Evolutionary conservation across 2,888 invertebrate genomes (phyloP).

Genomic region (Cantharis rufa): DNA sequence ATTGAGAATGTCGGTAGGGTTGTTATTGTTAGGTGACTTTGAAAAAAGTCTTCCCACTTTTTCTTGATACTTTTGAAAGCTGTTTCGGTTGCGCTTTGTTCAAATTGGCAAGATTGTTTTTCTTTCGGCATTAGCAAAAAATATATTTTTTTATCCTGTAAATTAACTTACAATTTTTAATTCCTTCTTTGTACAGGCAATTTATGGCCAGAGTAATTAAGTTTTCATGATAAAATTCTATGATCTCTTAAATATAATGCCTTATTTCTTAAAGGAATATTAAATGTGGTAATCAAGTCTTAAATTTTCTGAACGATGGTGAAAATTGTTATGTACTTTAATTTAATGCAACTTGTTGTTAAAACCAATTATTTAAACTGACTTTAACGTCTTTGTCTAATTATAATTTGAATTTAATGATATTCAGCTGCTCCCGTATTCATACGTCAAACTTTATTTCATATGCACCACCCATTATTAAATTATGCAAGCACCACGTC

Average conservation of each 20-base stretch:
- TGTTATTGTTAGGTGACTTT: conserved; percentile 18
- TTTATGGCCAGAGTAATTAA: neutral
- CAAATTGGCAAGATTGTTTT: neutral
- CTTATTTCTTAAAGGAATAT: neutral
- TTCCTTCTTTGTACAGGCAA: neutral
- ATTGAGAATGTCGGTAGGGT: conserved; percentile 5
- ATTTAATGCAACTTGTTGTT: neutral
- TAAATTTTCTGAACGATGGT: neutral
- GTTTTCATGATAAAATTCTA: neutral
- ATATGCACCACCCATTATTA: neutral
- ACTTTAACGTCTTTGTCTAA: neutral
- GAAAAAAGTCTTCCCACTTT: conserved; percentile 11
- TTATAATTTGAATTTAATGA: neutral
- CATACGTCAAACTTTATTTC: neutral
- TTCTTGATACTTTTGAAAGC: conserved; percentile 5
- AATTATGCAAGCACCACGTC: neutral
- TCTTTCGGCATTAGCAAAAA: neutral
- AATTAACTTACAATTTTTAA: neutral
- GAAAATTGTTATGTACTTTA: neutral
- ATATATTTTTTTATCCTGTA: neutral
- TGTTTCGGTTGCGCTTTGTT: neutral
- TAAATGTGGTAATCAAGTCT: neutral
- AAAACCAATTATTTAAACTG: neutral
- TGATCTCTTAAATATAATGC: neutral
- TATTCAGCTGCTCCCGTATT: neutral